Evolutionary conservation across 2,797 vertebrate genomes (phyloP).

Genomic region (Protonibea diacanthus): DNA sequence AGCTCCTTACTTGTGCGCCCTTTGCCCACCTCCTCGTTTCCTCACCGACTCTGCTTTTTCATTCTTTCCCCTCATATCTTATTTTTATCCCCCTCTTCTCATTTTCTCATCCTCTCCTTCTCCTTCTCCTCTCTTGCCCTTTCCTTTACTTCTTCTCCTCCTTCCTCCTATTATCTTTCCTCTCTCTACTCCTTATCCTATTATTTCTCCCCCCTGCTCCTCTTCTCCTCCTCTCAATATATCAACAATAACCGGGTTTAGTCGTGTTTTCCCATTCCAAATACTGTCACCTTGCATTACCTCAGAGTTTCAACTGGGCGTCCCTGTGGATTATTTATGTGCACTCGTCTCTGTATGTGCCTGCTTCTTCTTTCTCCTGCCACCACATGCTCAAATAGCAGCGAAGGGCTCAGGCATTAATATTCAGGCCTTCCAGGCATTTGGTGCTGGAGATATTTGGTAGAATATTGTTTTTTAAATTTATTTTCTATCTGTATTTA

Average conservation of each 20-base stretch:
- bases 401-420: conserved; percentile 31
- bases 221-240: conserved; percentile 27
- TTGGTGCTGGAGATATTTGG: conserved; percentile 48
- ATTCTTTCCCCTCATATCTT: background rate
- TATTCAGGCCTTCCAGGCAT: conserved; percentile 57
- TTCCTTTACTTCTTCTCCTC: background rate
- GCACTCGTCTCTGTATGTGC: conserved; percentile 40
- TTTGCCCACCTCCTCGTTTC: background rate
- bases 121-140: background rate
- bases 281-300: conserved; percentile 75
- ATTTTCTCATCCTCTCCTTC: background rate
- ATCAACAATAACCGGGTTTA: conserved; percentile 62
- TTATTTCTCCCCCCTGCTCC: conserved; percentile 47
- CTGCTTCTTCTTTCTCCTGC: conserved; percentile 28
- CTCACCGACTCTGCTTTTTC: background rate
- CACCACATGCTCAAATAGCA: conserved; percentile 51
- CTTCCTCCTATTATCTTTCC: conserved; percentile 30
- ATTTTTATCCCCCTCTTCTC: background rate
- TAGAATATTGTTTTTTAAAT: conserved; percentile 60
- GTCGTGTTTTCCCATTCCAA: conserved; percentile 69
- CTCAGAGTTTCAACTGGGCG: conserved; percentile 44
- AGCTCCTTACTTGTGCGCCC: background rate
- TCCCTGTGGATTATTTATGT: conserved; percentile 69
- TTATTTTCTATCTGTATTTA: conserved; percentile 54
- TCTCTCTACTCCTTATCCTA: conserved; percentile 16